Evolutionary conservation across 2,113 vertebrate genomes (phyloP).

Genomic region (Malurus elegans): DNA sequence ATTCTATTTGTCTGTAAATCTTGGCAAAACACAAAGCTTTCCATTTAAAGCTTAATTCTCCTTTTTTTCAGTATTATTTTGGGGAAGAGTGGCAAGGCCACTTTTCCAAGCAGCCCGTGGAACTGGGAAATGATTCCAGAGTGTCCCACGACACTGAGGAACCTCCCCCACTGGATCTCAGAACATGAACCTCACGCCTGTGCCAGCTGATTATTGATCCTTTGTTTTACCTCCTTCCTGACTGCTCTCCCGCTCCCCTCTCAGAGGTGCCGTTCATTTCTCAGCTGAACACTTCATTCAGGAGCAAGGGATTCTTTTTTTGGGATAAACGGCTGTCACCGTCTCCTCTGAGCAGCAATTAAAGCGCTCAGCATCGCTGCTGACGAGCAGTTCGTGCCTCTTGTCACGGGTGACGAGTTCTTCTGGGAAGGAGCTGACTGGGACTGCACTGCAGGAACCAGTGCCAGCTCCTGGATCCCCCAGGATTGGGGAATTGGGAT

Average conservation of each 20-base stretch:
- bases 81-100: not conserved
- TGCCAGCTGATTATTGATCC: not conserved
- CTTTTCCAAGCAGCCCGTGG: not conserved
- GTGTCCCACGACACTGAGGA: not conserved
- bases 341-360: conserved; percentile 30
- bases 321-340: not conserved
- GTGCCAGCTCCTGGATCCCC: not conserved
- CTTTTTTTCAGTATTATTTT: not conserved
- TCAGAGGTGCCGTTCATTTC: conserved; percentile 3
- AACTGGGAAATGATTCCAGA: not conserved
- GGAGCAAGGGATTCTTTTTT: not conserved
- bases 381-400: not conserved
- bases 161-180: not conserved
- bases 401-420: not conserved
- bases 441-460: not conserved
- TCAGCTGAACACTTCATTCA: not conserved
- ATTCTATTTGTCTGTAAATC: not conserved
- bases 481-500: not conserved
- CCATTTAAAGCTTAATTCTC: not conserved
- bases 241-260: not conserved
- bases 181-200: not conserved
- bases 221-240: not conserved
- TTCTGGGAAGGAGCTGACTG: not conserved
- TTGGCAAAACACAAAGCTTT: not conserved
- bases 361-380: not conserved